phyloP scores from a whole-genome alignment of 2,888 invertebrate species.

The Lordiphosa fenestrarum region DNA sequence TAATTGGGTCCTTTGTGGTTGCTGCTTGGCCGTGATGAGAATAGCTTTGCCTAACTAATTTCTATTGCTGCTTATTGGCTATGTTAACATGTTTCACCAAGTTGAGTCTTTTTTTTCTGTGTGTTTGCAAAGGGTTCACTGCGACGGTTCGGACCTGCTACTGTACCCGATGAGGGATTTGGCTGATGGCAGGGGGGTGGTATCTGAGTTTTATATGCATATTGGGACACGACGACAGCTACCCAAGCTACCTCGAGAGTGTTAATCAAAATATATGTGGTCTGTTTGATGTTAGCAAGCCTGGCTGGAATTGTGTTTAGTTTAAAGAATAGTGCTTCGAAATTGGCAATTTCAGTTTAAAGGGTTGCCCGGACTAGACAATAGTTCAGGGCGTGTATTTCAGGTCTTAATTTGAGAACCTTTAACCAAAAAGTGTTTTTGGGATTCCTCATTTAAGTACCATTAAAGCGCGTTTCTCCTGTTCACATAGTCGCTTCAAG shows the following conservation, averaged over 20 bases:
- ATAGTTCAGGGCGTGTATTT: neutral
- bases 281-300: slow-evolving; percentile 57
- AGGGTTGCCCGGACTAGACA: slow-evolving; percentile 11
- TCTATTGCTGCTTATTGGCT: slow-evolving; percentile 76
- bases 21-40: slow-evolving; percentile 52
- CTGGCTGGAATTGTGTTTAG: slow-evolving; percentile 12
- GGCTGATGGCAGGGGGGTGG: neutral
- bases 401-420: no score
- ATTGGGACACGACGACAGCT: slow-evolving; percentile 54
- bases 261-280: slow-evolving; percentile 73
- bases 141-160: slow-evolving; percentile 8
- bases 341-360: no score
- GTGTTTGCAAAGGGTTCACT: slow-evolving; percentile 52
- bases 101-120: slow-evolving; percentile 35
- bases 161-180: slow-evolving; percentile 12
- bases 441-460: no score
- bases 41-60: slow-evolving; percentile 68
- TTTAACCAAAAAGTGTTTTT: no score
- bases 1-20: slow-evolving; percentile 79
- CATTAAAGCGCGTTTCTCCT: no score
- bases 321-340: slow-evolving; percentile 8
- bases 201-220: slow-evolving; percentile 56
- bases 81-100: slow-evolving; percentile 75
- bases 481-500: no score
- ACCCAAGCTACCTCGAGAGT: slow-evolving; percentile 57